Percentiles rank a stretch among this genome's conserved stretches.
These are phyloP conservation scores for Paguma larvata DNA, from an alignment of 2,797 vertebrate species.

Conservation along the genomic window DNA sequence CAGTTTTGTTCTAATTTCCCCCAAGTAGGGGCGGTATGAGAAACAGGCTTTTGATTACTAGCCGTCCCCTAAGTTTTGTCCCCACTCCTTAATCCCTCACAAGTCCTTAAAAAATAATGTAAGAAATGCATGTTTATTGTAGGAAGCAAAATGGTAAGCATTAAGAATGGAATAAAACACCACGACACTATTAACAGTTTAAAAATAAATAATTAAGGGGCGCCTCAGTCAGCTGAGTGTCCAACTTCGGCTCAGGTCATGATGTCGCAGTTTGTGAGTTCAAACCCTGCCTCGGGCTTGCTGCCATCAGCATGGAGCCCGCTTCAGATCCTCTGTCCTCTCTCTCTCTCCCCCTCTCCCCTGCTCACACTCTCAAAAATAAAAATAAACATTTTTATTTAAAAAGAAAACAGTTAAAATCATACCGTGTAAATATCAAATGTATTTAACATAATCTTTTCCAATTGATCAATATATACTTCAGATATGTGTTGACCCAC, in stretches of 20 bases:
- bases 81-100: background rate
- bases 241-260: no score
- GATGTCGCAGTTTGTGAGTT: no score
- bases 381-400: no score
- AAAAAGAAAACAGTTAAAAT: no score
- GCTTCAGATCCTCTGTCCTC: no score
- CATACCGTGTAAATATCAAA: background rate
- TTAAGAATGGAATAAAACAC: background rate
- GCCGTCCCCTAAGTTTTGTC: background rate
- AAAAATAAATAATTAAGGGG: background rate
- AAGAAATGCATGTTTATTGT: background rate
- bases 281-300: no score
- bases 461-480: background rate
- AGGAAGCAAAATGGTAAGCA: background rate
- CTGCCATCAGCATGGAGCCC: no score
- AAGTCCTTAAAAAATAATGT: background rate
- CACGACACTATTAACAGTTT: background rate
- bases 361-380: no score
- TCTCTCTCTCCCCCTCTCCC: no score
- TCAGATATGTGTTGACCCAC: background rate
- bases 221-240: no score
- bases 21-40: background rate
- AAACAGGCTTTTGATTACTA: background rate
- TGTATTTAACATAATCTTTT: background rate
- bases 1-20: background rate